A percentile compares a stretch with the other conserved stretches of the same genome.
phyloP scores from a whole-genome alignment of 1,140 invertebrate species.

The Diplogasteroides magnus region DNA sequence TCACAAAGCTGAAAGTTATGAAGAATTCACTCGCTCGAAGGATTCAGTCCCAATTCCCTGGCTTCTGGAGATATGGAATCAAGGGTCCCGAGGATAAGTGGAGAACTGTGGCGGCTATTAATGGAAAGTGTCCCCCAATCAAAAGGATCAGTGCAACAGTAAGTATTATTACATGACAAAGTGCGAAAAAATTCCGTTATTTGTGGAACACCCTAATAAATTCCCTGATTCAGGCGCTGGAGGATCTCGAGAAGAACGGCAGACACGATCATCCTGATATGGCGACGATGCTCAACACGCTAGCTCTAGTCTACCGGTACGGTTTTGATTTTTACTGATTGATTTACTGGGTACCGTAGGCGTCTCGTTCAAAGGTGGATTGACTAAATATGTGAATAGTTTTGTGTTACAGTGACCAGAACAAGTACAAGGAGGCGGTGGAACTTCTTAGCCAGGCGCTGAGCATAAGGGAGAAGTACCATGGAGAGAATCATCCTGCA shows the following conservation, averaged over 20 bases:
- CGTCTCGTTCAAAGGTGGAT: not conserved
- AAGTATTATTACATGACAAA: no score
- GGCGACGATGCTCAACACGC: conserved; percentile 95
- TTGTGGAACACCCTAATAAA: not conserved
- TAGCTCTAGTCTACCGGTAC: conserved; percentile 69
- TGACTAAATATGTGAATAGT: not conserved
- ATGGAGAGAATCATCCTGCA: conserved; percentile 97
- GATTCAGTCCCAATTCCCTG: no score
- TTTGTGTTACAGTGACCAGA: conserved; percentile 71
- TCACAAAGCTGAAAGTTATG: no score
- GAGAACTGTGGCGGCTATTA: no score
- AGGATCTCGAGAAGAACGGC: conserved; percentile 93
- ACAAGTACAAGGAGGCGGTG: conserved; percentile 98
- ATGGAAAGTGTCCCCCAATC: no score
- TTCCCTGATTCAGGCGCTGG: conserved; percentile 63
- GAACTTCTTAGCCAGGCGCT: conserved; percentile 97
- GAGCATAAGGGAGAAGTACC: conserved; percentile 91
- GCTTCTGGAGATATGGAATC: no score
- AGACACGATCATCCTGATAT: conserved; percentile 97
- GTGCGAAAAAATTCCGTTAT: not conserved
- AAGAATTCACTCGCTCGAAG: no score
- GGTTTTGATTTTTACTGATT: not conserved
- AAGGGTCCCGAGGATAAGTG: no score
- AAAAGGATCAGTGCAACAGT: no score
- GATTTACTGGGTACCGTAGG: not conserved